A percentile compares a stretch with the other conserved stretches of the same genome.
Evolutionary conservation across 2,113 vertebrate species (phyloP).

Genomic region (Aramus guarauna): DNA sequence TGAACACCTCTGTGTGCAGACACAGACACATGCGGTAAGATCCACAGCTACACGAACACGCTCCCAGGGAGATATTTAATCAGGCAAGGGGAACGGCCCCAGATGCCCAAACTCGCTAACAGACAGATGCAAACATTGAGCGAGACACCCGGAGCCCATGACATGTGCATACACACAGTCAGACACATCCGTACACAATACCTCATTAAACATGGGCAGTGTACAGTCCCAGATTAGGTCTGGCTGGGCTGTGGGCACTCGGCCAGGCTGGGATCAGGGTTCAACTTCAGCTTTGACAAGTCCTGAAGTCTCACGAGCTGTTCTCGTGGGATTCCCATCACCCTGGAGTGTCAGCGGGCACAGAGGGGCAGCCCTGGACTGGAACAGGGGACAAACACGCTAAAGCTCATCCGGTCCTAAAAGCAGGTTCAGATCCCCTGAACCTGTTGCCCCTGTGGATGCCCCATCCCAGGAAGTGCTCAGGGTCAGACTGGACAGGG

Average conservation of each 20-base stretch:
- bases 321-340: neutral
- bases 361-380: neutral
- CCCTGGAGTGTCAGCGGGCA: rapidly evolving
- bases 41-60: rapidly evolving
- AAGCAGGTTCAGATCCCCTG: neutral
- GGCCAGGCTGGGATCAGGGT: neutral
- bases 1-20: neutral
- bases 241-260: slow-evolving; percentile 24
- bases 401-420: neutral
- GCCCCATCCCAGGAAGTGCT: neutral
- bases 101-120: neutral
- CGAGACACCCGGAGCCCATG: neutral
- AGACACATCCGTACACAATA: slow-evolving; percentile 8
- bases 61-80: neutral
- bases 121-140: slow-evolving; percentile 44
- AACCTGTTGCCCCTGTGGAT: neutral
- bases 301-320: neutral
- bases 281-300: slow-evolving; percentile 4
- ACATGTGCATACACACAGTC: slow-evolving; percentile 14
- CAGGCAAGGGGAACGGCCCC: neutral
- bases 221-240: slow-evolving; percentile 32
- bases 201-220: slow-evolving; percentile 46
- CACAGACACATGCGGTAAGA: neutral
- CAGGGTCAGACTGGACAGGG: too few relatives aligned
- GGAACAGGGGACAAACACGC: neutral